Evolutionary conservation across 1,140 invertebrate species (phyloP).

Genomic region (Delia radicum): DNA sequence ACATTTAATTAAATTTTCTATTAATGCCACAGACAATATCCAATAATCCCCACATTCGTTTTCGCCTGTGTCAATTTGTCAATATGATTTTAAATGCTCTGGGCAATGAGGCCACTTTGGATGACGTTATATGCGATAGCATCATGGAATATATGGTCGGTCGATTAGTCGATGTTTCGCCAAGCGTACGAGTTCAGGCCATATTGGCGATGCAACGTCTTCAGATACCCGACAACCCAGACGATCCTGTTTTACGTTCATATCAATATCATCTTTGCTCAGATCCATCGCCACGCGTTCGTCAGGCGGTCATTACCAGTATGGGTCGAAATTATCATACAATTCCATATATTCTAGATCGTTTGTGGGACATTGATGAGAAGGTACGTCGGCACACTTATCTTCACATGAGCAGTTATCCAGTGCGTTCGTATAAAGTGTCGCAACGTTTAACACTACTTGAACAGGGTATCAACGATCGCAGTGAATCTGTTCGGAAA

Average conservation of each 20-base stretch:
- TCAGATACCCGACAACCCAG: conserved; percentile 74
- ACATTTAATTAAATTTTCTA: not conserved
- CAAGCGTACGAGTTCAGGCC: conserved; percentile 75
- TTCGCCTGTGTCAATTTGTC: conserved; percentile 73
- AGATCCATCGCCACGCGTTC: conserved; percentile 74
- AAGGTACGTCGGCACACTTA: conserved; percentile 74
- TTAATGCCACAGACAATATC: conserved; percentile 39
- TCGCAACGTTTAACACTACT: conserved; percentile 67
- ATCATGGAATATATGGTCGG: conserved; percentile 71
- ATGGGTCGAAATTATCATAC: conserved; percentile 69
- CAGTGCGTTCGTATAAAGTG: conserved; percentile 68
- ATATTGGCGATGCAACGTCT: conserved; percentile 75
- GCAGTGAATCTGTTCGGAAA: conserved; percentile 59
- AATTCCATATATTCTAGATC: conserved; percentile 66
- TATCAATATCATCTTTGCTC: conserved; percentile 75
- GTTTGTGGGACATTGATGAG: conserved; percentile 74
- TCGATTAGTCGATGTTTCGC: conserved; percentile 59
- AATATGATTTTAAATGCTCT: conserved; percentile 72
- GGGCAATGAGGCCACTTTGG: conserved; percentile 74
- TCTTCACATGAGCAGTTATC: conserved; percentile 69
- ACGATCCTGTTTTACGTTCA: conserved; percentile 76
- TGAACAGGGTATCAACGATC: conserved; percentile 67
- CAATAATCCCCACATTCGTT: conserved; percentile 61
- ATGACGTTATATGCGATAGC: conserved; percentile 73
- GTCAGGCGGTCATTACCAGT: conserved; percentile 66